Evolutionary conservation across 1,140 invertebrate genomes (phyloP).

Genomic region (Diprion similis): DNA sequence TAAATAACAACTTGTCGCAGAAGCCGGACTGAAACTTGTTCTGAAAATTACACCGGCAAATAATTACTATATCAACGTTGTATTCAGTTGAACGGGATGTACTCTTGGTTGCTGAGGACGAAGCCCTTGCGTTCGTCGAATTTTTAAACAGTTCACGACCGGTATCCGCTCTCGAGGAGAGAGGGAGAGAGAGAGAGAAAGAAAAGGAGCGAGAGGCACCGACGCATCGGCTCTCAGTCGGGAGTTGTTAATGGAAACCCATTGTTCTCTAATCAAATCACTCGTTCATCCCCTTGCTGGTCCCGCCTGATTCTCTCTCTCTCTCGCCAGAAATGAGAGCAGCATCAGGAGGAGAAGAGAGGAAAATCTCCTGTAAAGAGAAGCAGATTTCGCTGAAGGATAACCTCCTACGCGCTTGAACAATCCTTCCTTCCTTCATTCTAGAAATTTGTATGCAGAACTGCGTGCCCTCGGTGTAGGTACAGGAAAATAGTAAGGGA

Average conservation of each 20-base stretch:
- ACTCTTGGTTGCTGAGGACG: neutral
- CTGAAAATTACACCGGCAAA: no score
- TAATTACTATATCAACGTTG: neutral
- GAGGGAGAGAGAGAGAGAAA: neutral
- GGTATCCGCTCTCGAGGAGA: no score
- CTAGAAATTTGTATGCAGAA: no score
- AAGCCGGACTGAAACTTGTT: neutral
- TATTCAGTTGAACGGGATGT: constrained; percentile 13
- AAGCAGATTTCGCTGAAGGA: constrained; percentile 29
- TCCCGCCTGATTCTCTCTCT: neutral
- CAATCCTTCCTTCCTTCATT: neutral
- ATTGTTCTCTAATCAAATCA: constrained; percentile 58
- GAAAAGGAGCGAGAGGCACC: neutral
- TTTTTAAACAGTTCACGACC: no score
- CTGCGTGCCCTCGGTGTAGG: no score
- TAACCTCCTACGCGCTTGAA: constrained; percentile 40
- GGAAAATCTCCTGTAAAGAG: constrained; percentile 14
- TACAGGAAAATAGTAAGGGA: no score
- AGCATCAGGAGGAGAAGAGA: no score
- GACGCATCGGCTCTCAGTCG: neutral
- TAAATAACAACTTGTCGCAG: neutral
- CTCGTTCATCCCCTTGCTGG: constrained; percentile 22
- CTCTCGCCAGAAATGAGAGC: neutral
- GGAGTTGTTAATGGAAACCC: constrained; percentile 59
- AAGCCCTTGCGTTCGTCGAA: constrained; percentile 16